These are phyloP conservation scores for Bagarius yarrelli DNA, from an alignment of 2,113 vertebrate species.

Conservation along the genomic window DNA sequence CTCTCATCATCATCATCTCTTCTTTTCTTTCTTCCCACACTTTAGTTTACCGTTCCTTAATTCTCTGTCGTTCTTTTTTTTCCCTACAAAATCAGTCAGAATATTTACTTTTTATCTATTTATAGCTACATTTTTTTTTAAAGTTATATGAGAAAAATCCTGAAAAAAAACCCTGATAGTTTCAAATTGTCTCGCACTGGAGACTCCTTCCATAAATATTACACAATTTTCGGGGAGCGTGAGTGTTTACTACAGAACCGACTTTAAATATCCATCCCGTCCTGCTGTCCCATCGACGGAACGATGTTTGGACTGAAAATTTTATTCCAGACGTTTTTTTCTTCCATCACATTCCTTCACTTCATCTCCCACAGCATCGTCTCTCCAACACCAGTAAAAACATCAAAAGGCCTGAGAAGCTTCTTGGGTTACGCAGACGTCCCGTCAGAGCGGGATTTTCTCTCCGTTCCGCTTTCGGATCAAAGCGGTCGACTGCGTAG, in stretches of 20 bases:
- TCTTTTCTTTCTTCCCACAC: neutral
- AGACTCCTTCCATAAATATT: neutral
- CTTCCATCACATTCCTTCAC: neutral
- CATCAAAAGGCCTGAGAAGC: conserved; percentile 35
- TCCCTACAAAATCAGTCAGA: neutral
- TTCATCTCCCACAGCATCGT: conserved; percentile 31
- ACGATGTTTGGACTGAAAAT: neutral
- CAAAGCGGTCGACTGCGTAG: conserved; percentile 8
- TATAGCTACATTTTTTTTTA: neutral
- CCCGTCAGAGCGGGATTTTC: conserved; percentile 32
- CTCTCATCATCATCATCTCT: neutral
- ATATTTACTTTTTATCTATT: neutral
- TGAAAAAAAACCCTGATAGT: neutral
- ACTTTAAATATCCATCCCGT: too few relatives aligned
- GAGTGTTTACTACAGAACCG: neutral
- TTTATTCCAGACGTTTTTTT: neutral
- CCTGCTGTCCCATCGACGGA: neutral
- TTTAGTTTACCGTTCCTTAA: too few relatives aligned
- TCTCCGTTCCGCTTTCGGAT: conserved; percentile 26
- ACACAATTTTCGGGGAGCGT: neutral
- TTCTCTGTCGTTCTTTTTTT: neutral
- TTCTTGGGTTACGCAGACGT: conserved; percentile 39
- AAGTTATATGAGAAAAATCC: neutral
- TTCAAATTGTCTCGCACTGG: neutral
- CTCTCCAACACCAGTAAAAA: conserved; percentile 47